Conservation (phyloP, 2,113 vertebrate genomes). For the Myiagra hebetior region DNA sequence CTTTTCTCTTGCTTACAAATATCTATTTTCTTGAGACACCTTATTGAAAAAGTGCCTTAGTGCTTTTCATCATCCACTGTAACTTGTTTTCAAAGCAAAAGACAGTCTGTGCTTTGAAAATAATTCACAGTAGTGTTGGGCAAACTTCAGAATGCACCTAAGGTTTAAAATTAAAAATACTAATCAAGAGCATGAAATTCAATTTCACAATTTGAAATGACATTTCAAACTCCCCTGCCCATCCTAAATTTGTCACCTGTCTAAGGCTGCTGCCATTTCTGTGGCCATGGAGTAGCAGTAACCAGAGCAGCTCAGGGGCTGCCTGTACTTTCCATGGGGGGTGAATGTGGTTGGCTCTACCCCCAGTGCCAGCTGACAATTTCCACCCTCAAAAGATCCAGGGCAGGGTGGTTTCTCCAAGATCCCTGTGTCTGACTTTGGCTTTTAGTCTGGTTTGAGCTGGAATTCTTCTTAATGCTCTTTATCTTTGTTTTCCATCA, state of each 20-base stretch:
- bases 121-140: not conserved
- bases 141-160: not conserved
- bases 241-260: not conserved
- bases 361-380: not conserved
- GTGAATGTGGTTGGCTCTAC: not conserved
- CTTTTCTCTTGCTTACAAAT: constrained; percentile 2
- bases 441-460: not conserved
- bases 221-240: not conserved
- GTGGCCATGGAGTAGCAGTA: not conserved
- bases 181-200: not conserved
- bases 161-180: not conserved
- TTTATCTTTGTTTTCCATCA: not conserved
- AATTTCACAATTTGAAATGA: not conserved
- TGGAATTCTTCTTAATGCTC: not conserved
- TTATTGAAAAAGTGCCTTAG: not conserved
- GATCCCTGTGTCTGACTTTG: not conserved
- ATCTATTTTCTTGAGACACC: not conserved
- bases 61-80: not conserved
- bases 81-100: not conserved
- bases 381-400: not conserved
- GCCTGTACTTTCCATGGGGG: not conserved
- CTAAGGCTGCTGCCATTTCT: not conserved
- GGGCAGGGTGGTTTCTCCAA: not conserved
- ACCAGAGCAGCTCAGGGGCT: not conserved
- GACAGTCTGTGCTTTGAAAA: not conserved